Conservation (phyloP, 2,113 vertebrate species). For the Balaenoptera acutorostrata region DNA sequence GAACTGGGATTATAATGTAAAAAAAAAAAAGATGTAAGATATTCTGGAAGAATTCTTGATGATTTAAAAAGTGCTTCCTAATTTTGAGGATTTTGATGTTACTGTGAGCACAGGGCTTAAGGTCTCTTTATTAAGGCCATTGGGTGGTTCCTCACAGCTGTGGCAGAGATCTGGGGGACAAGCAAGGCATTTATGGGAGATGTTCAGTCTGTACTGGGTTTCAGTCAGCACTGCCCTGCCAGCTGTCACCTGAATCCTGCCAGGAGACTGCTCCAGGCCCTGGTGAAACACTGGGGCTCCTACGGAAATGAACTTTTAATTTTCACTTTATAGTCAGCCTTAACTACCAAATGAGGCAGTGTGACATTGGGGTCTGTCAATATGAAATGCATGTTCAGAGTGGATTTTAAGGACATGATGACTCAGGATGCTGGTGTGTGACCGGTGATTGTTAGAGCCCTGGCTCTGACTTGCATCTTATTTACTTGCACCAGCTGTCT, state of each 20-base stretch:
- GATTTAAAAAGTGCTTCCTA: not conserved
- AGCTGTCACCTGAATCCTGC: constrained; percentile 34
- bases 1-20: not conserved
- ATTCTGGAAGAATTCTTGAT: not conserved
- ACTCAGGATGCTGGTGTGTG: not conserved
- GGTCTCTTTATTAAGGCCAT: not conserved
- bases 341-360: not conserved
- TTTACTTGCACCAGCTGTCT: not conserved
- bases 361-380: not conserved
- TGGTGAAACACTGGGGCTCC: not conserved
- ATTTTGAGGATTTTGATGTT: not conserved
- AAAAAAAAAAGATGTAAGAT: not conserved
- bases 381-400: not conserved
- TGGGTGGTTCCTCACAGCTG: not conserved
- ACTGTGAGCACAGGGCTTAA: not conserved
- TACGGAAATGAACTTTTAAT: not conserved
- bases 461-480: constrained; percentile 10
- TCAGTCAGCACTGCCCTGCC: not conserved
- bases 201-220: constrained; percentile 4
- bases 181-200: not conserved
- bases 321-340: not conserved
- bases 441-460: fast-evolving
- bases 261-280: constrained; percentile 25
- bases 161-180: not conserved
- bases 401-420: not conserved